Conservation (phyloP, 2,797 vertebrate species). For the Leptodactylus fallax region DNA sequence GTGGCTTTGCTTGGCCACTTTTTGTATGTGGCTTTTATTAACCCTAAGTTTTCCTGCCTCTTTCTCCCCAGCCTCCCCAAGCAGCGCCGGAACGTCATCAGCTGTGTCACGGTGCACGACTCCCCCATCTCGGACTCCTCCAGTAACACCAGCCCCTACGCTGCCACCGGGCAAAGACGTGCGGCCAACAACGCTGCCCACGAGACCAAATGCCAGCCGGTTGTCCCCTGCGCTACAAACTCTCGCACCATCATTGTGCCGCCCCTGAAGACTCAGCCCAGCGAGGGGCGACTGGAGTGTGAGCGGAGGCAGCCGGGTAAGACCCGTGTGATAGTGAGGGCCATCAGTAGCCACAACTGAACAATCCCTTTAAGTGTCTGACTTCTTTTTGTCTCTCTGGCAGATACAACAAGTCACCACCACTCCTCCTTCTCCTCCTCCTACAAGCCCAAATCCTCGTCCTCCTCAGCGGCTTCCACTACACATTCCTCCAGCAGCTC, state of each 20-base stretch:
- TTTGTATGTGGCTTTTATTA: background rate
- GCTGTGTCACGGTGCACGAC: slow-evolving; percentile 98
- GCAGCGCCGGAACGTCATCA: slow-evolving; percentile 98
- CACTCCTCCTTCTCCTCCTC: slow-evolving; percentile 63
- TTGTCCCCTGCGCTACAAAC: slow-evolving; percentile 88
- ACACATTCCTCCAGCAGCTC: slow-evolving; percentile 87
- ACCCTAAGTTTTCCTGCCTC: slow-evolving; percentile 3
- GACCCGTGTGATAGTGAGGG: no score
- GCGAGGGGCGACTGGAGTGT: slow-evolving; percentile 87
- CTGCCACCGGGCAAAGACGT: slow-evolving; percentile 79
- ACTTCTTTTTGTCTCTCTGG: background rate
- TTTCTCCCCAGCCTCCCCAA: slow-evolving; percentile 86
- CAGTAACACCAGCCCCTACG: slow-evolving; percentile 92
- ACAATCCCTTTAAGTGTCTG: background rate
- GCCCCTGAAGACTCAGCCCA: slow-evolving; percentile 92
- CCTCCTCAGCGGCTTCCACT: slow-evolving; percentile 85
- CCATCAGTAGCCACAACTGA: no score
- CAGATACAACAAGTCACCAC: slow-evolving; percentile 90
- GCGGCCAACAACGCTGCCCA: slow-evolving; percentile 78
- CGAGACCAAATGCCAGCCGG: slow-evolving; percentile 87
- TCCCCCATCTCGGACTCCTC: slow-evolving; percentile 95
- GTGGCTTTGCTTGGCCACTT: background rate
- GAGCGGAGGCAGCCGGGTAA: slow-evolving; percentile 91
- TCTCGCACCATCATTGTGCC: slow-evolving; percentile 96
- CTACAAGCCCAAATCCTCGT: slow-evolving; percentile 93